These are phyloP conservation scores for Shargacucullia verbasci DNA, from an alignment of 2,888 invertebrate genomes.

Conservation along the genomic window DNA sequence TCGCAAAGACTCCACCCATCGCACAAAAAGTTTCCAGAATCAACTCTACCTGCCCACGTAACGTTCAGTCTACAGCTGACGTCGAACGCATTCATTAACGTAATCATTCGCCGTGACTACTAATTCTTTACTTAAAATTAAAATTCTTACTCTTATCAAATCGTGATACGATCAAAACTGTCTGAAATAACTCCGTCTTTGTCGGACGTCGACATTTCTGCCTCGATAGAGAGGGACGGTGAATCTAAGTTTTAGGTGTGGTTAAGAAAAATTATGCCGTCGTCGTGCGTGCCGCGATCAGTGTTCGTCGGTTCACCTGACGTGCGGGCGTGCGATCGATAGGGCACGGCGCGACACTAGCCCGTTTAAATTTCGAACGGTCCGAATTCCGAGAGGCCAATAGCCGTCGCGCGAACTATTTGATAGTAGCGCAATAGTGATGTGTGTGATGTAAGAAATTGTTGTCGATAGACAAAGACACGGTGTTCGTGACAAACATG, in stretches of 20 bases:
- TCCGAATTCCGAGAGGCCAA: conserved; percentile 69
- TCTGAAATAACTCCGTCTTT: conserved; percentile 72
- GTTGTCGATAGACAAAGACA: conserved; percentile 77
- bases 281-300: conserved; percentile 70
- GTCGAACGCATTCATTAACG: conserved; percentile 64
- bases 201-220: conserved; percentile 49
- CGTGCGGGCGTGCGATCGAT: conserved; percentile 80
- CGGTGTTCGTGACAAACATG: conserved; percentile 87
- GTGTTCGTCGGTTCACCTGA: conserved; percentile 81
- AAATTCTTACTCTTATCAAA: conserved; percentile 74
- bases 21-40: conserved; percentile 74
- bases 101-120: conserved; percentile 62
- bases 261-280: conserved; percentile 76
- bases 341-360: conserved; percentile 67
- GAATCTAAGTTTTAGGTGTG: conserved; percentile 75
- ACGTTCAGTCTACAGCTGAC: conserved; percentile 70
- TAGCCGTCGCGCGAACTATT: conserved; percentile 57
- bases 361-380: conserved; percentile 69
- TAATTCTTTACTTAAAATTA: conserved; percentile 70
- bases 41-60: conserved; percentile 73
- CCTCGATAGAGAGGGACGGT: conserved; percentile 73
- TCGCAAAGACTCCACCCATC: conserved; percentile 83
- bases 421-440: conserved; percentile 69
- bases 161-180: conserved; percentile 67
- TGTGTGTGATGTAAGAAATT: conserved; percentile 81